These are phyloP conservation scores for Pycnonotus jocosus DNA, from an alignment of 2,113 vertebrate genomes.

Conservation along the genomic window DNA sequence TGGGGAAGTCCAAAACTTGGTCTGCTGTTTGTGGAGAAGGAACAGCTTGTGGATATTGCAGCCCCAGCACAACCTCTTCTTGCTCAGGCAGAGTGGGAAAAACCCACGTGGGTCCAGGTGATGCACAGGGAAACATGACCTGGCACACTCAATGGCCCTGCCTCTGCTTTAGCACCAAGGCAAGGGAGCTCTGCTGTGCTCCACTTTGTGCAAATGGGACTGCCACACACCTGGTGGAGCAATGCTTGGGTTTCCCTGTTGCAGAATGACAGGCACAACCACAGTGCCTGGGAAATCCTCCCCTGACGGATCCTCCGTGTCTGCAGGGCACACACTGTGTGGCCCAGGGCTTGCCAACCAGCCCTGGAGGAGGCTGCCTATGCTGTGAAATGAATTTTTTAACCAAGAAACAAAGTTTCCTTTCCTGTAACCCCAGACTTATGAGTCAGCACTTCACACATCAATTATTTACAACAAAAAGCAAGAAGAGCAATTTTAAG, in stretches of 20 bases:
- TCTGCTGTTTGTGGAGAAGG: neutral
- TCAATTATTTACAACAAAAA: slow-evolving; percentile 64
- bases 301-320: fast-evolving
- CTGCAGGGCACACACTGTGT: neutral
- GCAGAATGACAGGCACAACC: neutral
- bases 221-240: neutral
- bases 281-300: neutral
- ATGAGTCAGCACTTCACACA: slow-evolving; percentile 70
- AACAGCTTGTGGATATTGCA: neutral
- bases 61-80: neutral
- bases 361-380: neutral
- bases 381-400: slow-evolving; percentile 46
- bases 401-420: slow-evolving; percentile 69
- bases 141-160: neutral
- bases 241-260: neutral
- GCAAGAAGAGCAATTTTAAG: neutral
- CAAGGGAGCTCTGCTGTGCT: neutral
- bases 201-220: fast-evolving
- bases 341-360: neutral
- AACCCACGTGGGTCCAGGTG: fast-evolving
- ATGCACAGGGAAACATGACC: fast-evolving
- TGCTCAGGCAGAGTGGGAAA: neutral
- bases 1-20: neutral
- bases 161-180: neutral
- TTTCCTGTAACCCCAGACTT: slow-evolving; percentile 69